Base-by-base conservation (phyloP, 2,888 invertebrate genomes). In the Calameuta idolon region DNA sequence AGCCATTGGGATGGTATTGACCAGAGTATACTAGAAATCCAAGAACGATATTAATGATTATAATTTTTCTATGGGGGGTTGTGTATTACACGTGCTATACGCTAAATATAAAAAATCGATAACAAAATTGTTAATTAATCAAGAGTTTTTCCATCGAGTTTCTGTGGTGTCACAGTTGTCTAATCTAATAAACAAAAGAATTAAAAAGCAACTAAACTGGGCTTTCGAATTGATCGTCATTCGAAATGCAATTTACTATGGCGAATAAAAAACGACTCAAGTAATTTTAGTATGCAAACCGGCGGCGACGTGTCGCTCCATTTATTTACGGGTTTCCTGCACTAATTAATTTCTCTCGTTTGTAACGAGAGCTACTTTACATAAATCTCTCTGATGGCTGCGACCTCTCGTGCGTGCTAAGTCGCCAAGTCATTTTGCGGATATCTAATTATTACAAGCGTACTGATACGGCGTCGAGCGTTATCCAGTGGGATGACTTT, bases 271-370 rank as follows among this genome's bases (percentile, higher is more conserved):
- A 69, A 55, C 4, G 40, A 30, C 73, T n/a, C 69, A 34, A 35
- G 37, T 75, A 79, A 79, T 79, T 76, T 79, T 34, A 69, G 30
- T 68, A 77, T 40, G 75, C 69, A 34, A 76, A 40, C 55, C 74
- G 34, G 71, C 37, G 79, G 71, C 31, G 78, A 75, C 74, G 76
- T 76, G 82, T 80, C 82, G 34, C 78, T 82, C 76, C 81, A 69
- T 81, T 81, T 81, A 82, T 82, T 82, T 77, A 82, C 79, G 78
- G 34, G 74, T 69, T 75, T 55, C 75, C 35, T 33, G 31, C 78
- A 78, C 77, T 80, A 81, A 82, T 80, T 81, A 79, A 81, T 82
- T 78, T 78, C 81, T 77, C 75, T 79, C 78, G 75, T 80, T 77
- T 68, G 73, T 74, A 77, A 75, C 71, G 69, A 73, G 35, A 15